Percentiles rank a stretch among this genome's conserved stretches.
phyloP scores from a whole-genome alignment of 1,140 invertebrate species.

The Physella acuta region DNA sequence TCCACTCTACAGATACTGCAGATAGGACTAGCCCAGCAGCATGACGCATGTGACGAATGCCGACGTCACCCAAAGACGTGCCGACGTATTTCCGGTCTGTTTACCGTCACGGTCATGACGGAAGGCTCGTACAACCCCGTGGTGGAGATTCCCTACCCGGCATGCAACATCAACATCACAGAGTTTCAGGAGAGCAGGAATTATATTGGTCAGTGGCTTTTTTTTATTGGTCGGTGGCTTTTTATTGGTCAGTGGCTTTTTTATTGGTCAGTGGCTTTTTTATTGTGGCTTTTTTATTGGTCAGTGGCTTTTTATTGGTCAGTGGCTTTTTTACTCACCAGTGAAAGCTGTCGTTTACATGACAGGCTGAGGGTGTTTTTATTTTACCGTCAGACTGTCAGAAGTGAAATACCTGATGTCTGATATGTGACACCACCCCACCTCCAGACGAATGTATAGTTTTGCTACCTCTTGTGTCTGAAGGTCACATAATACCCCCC shows the following conservation, averaged over 20 bases:
- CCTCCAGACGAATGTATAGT: no score
- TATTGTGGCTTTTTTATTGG: neutral
- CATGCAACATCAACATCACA: slow-evolving; percentile 84
- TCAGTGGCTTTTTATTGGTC: neutral
- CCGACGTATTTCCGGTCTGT: slow-evolving; percentile 80
- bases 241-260: neutral
- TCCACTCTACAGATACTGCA: no score
- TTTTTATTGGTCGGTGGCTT: neutral
- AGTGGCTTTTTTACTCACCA: neutral
- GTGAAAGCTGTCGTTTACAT: no score
- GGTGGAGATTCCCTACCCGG: slow-evolving; percentile 80
- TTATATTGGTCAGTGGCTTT: slow-evolving; percentile 74
- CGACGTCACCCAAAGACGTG: slow-evolving; percentile 87
- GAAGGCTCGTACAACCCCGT: slow-evolving; percentile 81
- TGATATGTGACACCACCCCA: no score
- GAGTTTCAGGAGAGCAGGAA: slow-evolving; percentile 82
- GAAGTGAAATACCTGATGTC: no score
- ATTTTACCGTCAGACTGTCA: no score
- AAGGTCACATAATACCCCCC: no score
- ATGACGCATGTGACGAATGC: slow-evolving; percentile 91
- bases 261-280: neutral
- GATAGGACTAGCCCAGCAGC: no score
- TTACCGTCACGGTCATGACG: slow-evolving; percentile 76
- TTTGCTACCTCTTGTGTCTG: no score
- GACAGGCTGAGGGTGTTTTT: no score